phyloP scores from a whole-genome alignment of 2,888 invertebrate species.

The Marronus borbonicus region DNA sequence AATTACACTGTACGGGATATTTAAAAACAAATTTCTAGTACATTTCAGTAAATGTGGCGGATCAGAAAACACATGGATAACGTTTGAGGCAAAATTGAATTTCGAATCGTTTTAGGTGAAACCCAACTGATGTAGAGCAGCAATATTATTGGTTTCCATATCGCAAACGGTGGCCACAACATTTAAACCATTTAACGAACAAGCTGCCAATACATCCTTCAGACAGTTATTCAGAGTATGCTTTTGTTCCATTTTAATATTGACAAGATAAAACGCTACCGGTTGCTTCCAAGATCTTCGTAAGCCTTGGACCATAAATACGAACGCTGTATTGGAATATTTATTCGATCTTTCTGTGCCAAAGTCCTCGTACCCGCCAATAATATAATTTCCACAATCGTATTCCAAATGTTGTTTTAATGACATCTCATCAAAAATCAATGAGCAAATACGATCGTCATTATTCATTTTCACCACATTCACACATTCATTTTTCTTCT shows the following conservation, averaged over 20 bases:
- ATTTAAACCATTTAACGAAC: not conserved
- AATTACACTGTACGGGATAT: not conserved
- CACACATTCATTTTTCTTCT: too few relatives aligned
- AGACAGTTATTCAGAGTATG: not conserved
- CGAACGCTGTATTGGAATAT: not conserved
- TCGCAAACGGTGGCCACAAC: constrained; percentile 1
- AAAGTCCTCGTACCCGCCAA: too few relatives aligned
- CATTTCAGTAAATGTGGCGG: constrained; percentile 7
- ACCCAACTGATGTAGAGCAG: not conserved
- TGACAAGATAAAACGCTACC: constrained; percentile 7
- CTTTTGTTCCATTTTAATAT: not conserved
- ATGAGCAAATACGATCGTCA: too few relatives aligned
- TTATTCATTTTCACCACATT: too few relatives aligned
- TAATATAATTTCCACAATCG: too few relatives aligned
- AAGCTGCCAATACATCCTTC: not conserved
- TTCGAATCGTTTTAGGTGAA: not conserved
- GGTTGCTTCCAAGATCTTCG: constrained; percentile 1
- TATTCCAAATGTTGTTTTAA: too few relatives aligned
- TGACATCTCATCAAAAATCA: too few relatives aligned
- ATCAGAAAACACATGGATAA: not conserved
- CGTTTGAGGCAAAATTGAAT: not conserved
- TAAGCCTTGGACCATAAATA: not conserved
- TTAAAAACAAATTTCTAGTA: not conserved
- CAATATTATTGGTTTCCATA: not conserved
- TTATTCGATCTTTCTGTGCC: too few relatives aligned